These are phyloP conservation scores for Bucorvus abyssinicus DNA, from an alignment of 2,797 vertebrate genomes.

Conservation along the genomic window DNA sequence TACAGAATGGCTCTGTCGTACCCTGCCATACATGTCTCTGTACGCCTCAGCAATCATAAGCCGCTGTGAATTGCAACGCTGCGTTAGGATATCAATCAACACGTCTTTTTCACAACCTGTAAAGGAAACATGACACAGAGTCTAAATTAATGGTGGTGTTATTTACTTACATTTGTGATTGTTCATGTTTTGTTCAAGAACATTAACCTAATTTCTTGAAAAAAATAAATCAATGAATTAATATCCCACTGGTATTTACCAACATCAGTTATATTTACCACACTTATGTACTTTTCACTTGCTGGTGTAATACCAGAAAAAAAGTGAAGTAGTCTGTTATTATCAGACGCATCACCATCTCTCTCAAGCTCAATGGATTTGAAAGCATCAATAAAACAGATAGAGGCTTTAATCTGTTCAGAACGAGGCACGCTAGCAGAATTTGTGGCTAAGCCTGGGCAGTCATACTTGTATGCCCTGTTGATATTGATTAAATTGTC, in stretches of 20 bases:
- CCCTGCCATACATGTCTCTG: slow-evolving; percentile 70
- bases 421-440: not conserved
- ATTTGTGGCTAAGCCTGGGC: slow-evolving; percentile 3
- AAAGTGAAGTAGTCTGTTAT: not conserved
- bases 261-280: not conserved
- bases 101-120: slow-evolving; percentile 79
- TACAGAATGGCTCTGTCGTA: not conserved
- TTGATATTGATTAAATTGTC: slow-evolving; percentile 12
- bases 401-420: not conserved
- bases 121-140: not conserved
- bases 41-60: slow-evolving; percentile 74
- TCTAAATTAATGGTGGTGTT: not conserved
- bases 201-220: not conserved
- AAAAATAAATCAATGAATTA: not conserved
- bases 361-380: not conserved
- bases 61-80: slow-evolving; percentile 76
- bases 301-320: not conserved
- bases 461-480: not conserved
- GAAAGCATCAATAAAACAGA: slow-evolving; percentile 3
- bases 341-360: not conserved
- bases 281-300: not conserved
- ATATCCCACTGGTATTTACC: not conserved
- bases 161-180: not conserved
- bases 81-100: slow-evolving; percentile 76
- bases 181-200: not conserved